Conservation (phyloP, 2,888 invertebrate genomes). For the Tachina lurida region DNA sequence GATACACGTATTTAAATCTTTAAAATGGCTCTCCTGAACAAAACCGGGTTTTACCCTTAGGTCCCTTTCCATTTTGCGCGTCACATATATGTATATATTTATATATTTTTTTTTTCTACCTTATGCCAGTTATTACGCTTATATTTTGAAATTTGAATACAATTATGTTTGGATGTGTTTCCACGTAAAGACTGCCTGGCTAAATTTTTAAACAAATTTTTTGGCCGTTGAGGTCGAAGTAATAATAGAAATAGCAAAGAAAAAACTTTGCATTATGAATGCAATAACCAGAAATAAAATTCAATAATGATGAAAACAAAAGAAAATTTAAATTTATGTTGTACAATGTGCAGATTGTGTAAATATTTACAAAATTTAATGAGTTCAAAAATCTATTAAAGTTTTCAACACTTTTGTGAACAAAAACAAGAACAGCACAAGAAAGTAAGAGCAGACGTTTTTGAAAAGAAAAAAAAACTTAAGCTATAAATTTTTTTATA, state of each 20-base stretch:
- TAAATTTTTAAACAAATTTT: conserved; percentile 1
- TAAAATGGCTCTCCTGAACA: too few relatives aligned
- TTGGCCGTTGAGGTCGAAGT: not conserved
- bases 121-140: conserved; percentile 39
- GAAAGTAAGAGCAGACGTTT: not conserved
- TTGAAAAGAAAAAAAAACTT: too few relatives aligned
- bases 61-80: too few relatives aligned
- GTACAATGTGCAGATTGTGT: conserved; percentile 42
- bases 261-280: conserved; percentile 8
- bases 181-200: not conserved
- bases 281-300: conserved; percentile 16
- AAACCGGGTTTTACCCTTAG: too few relatives aligned
- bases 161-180: conserved; percentile 1
- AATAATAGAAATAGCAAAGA: conserved; percentile 10
- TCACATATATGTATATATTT: too few relatives aligned
- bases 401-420: conserved; percentile 37
- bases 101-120: not conserved
- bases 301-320: not conserved
- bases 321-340: not conserved
- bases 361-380: conserved; percentile 63
- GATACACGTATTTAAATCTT: too few relatives aligned
- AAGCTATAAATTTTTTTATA: too few relatives aligned
- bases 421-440: not conserved
- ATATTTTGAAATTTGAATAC: conserved; percentile 32
- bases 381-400: conserved; percentile 45